These are phyloP conservation scores for Cladorhizidae sp. DNA, from an alignment of 37 sponge, comb jelly and placozoan species.

Conservation along the genomic window DNA sequence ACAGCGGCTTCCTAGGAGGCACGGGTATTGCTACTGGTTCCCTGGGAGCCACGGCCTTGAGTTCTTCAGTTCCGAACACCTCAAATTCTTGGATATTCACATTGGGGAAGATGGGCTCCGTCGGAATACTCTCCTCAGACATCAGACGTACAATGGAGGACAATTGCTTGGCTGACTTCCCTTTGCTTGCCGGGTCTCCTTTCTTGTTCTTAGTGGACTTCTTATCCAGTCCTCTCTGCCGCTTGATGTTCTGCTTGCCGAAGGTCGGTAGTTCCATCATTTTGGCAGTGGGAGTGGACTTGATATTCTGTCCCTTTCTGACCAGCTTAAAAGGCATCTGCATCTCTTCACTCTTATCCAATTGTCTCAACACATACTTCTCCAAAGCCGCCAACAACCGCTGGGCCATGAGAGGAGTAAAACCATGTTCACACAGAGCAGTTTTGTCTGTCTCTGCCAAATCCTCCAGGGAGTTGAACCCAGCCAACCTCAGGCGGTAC, in stretches of 20 bases:
- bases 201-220: background rate
- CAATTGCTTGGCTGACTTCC: background rate
- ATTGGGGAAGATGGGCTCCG: conserved; percentile 21
- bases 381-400: conserved; percentile 31
- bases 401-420: conserved; percentile 48
- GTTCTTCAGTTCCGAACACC: background rate
- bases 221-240: background rate
- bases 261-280: conserved; percentile 29
- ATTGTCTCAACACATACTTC: conserved; percentile 29
- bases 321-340: conserved; percentile 41
- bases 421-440: conserved; percentile 19
- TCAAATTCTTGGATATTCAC: background rate
- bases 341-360: conserved; percentile 2
- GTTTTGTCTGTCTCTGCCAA: conserved; percentile 17
- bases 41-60: background rate
- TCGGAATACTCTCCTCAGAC: conserved; percentile 17
- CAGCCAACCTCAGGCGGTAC: conserved; percentile 46
- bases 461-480: conserved; percentile 37
- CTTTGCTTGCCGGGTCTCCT: background rate
- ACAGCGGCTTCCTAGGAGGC: background rate
- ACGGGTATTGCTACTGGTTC: background rate
- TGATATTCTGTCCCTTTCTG: conserved; percentile 25
- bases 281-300: conserved; percentile 19
- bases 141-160: conserved; percentile 14
- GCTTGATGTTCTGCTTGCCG: conserved; percentile 38